Conservation (phyloP, 2,797 vertebrate species). For the Amblyraja radiata region DNA sequence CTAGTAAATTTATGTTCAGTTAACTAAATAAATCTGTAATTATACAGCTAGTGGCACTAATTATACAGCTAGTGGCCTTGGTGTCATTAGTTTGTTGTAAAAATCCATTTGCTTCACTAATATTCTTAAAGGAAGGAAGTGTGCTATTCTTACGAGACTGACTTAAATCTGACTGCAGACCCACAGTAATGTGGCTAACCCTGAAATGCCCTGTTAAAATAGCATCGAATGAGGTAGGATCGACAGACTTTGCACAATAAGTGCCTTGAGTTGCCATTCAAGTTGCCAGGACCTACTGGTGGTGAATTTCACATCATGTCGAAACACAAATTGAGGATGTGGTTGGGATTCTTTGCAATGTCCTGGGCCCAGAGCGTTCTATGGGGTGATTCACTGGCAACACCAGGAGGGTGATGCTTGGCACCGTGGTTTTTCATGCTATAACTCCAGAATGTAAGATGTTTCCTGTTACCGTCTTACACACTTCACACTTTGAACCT, state of each 20-base stretch:
- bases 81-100: no score
- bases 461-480: neutral
- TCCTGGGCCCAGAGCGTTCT: neutral
- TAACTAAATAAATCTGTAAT: no score
- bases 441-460: neutral
- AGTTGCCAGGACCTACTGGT: no score
- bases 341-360: neutral
- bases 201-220: no score
- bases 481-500: neutral
- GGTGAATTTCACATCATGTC: neutral
- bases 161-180: no score
- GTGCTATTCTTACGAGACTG: no score
- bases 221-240: neutral
- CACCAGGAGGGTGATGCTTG: neutral
- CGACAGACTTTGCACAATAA: neutral
- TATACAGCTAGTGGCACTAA: no score
- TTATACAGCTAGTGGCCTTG: no score
- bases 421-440: neutral
- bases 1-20: no score
- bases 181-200: no score
- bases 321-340: neutral
- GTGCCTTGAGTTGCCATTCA: neutral
- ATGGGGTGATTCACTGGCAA: neutral
- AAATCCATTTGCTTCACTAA: no score
- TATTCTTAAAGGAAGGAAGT: no score